Conservation (phyloP, 2,113 vertebrate genomes). For the Carassius auratus region DNA sequence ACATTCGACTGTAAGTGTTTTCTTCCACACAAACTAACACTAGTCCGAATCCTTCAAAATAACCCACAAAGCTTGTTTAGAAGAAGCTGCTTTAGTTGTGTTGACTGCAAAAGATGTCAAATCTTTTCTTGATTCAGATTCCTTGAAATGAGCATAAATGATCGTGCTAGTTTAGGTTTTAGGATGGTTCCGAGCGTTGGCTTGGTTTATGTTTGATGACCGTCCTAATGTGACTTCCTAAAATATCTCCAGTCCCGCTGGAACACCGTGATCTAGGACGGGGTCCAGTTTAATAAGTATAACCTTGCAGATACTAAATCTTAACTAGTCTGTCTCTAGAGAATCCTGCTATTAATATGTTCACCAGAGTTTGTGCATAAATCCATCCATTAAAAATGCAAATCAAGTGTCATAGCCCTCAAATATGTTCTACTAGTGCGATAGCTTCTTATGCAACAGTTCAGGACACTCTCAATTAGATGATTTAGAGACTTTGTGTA, state of each 20-base stretch:
- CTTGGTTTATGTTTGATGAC: no score
- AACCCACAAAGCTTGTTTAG: not conserved
- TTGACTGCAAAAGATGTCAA: not conserved
- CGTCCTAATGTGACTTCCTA: not conserved
- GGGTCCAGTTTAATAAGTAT: constrained; percentile 12
- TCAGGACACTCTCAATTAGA: not conserved
- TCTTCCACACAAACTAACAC: no score
- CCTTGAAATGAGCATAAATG: not conserved
- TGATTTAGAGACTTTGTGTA: not conserved
- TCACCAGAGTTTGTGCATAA: not conserved
- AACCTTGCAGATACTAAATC: constrained; percentile 34
- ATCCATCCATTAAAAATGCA: not conserved
- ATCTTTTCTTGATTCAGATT: not conserved
- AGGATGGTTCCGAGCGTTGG: not conserved
- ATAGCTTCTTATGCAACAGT: not conserved
- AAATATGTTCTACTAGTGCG: not conserved
- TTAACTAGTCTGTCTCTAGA: not conserved
- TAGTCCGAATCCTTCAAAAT: not conserved
- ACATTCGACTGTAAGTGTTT: constrained; percentile 87
- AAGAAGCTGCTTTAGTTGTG: not conserved
- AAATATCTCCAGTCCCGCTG: not conserved
- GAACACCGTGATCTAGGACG: constrained; percentile 44
- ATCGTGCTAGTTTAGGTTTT: not conserved
- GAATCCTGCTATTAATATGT: constrained; percentile 7
- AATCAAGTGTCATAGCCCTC: not conserved